phyloP scores from a whole-genome alignment of 2,888 invertebrate genomes.

The Cosmorhoe ocellata region DNA sequence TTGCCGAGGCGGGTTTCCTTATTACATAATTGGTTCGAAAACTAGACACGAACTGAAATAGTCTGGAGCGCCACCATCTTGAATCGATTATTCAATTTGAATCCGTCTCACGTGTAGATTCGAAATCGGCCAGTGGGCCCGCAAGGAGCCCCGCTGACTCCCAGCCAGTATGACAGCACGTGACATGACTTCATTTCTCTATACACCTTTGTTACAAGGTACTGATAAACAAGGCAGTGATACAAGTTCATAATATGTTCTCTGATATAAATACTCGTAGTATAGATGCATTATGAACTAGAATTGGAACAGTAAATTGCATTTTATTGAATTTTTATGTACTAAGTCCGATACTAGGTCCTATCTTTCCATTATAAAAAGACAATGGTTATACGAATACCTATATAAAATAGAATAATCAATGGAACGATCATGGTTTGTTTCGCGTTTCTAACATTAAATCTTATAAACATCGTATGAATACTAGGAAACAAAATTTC shows the following conservation, averaged over 20 bases:
- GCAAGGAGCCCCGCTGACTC: constrained; percentile 45
- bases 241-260: neutral
- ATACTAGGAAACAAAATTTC: no score
- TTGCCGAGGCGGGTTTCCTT: constrained; percentile 10
- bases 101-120: constrained; percentile 65
- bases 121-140: constrained; percentile 63
- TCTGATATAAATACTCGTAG: neutral
- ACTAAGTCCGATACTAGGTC: no score
- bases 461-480: no score
- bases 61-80: constrained; percentile 42
- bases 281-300: no score
- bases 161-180: constrained; percentile 55
- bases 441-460: no score
- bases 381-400: no score
- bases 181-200: constrained; percentile 57
- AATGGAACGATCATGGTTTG: no score
- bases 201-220: constrained; percentile 40
- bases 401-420: no score
- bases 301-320: no score
- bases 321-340: no score
- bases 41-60: constrained; percentile 23
- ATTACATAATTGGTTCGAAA: constrained; percentile 32
- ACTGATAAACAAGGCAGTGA: neutral
- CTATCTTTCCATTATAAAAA: no score
- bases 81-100: constrained; percentile 71